Evolutionary conservation across 2,888 invertebrate species (phyloP), one percentile per base, ranked within the genome.

Genomic region (Lycophotia porphyrea): DNA sequence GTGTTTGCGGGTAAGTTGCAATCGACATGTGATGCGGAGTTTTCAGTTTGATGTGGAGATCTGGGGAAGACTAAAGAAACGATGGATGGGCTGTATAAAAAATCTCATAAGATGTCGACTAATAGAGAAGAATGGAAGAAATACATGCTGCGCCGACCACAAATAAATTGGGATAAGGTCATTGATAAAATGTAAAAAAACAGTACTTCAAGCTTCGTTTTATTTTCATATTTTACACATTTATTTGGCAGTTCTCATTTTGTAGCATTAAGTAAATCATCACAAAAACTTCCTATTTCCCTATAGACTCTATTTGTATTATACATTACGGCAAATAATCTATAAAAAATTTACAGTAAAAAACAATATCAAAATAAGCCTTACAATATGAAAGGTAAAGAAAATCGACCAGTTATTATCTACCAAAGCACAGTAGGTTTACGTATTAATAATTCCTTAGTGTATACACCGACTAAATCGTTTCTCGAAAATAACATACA

Each of bases 231-330:
- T 88, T 90, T 89, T 93, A 93, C 91, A 94, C 92, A 93, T 93
- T 92, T 87, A 92, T 95, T 95, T 95, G 95, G 95, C 95, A 94
- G 92, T 93, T 88, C 92, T 88, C 85, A 87, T 89, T 92, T 90
- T 87, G 88, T 92, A 93, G 93, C 93, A 91, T 91, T 88, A 89
- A 90, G 88, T 80, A 89, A 88, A 88, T 85, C 69, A 89, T 90
- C 90, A 92, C 87, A 93, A 92, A 93, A 91, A 80, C 55, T 71
- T 88, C 87, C 88, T 91, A 92, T 88, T 84, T 80, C 64, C 81
- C 78, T 88, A 89, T 87, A 81, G 66, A 82, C 13, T 74, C 87
- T 87, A 87, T 63, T 85, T 75, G 73, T 84, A 84, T 78, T 76
- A 81, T 74, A 88, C 65, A 82, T 88, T 81, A 85, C 74, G 74